phyloP scores from a whole-genome alignment of 2,888 invertebrate species.

The Callyntrura sp. region DNA sequence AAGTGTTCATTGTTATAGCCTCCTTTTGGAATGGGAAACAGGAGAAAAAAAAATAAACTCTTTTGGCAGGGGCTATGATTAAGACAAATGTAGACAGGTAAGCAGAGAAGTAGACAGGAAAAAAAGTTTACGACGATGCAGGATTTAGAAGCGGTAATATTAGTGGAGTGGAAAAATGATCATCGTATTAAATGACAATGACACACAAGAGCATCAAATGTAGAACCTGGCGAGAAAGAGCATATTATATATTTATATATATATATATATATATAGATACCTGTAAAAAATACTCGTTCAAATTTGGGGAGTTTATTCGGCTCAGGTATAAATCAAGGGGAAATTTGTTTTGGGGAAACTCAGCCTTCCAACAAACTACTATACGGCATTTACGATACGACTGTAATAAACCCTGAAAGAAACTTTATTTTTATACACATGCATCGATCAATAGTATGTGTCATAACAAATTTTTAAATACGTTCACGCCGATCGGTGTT shows the following conservation, averaged over 20 bases:
- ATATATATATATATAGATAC: neutral
- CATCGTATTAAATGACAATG: neutral
- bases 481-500: neutral
- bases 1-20: slow-evolving; percentile 19
- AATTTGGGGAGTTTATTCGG: neutral
- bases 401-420: slow-evolving; percentile 3
- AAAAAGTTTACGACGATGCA: neutral
- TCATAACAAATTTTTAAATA: slow-evolving; percentile 22
- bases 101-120: neutral
- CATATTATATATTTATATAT: neutral
- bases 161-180: slow-evolving; percentile 9
- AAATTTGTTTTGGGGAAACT: slow-evolving; percentile 17
- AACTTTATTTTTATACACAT: too few species aligned
- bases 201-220: neutral
- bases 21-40: too few species aligned
- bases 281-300: neutral
- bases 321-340: neutral
- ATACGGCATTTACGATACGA: too few species aligned
- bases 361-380: too few species aligned
- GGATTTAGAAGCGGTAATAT: slow-evolving; percentile 11
- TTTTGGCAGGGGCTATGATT: neutral
- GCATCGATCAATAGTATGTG: neutral
- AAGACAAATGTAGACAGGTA: slow-evolving; percentile 23
- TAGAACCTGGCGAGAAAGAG: neutral
- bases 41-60: too few species aligned